Base-by-base conservation (phyloP, 1,140 invertebrate species). In the Ips typographus region DNA sequence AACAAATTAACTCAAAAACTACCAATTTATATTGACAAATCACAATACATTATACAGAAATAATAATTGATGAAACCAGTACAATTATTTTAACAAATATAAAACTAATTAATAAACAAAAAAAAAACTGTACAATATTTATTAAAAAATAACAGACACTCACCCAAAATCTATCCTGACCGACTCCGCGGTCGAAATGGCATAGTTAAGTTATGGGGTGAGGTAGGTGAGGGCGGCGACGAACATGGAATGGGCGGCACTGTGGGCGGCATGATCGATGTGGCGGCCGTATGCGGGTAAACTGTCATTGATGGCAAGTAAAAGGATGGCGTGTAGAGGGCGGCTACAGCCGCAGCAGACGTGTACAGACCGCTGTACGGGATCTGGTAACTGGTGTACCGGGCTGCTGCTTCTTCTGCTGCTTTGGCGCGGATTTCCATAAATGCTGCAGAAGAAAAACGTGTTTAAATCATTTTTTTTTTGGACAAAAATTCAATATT, bases 401-500 rank as follows among this genome's bases (percentile, higher is more conserved):
- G 44, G 2, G 74, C 72, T 38, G 52, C 52, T 37, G 52, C 52
- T 71, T 74, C 73, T 22, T 73, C 73, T 1, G 75, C 75, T 51
- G 73, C 74, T 53, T 72, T 69, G 57, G 74, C 68, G 40, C 71
- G 72, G 40, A 75, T 59, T 65, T 75, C 75, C 68, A 72, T 52
- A 59, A 73, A 74, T 47, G 75, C 75, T 76, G 36, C 6, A 37
- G 40, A 63, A 39, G 36, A 42, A 55, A 55, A 47, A 47, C n/a
- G 44, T 55, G 37, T 22, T 55, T 55, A 22, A 4, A 37, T 55
- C 37, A 55, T 5, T 55, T 22, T 22, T 55, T 2, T 47, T 47
- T 4, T 47, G 4, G 52, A 6, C 7, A 5, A 55, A 36, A 55
- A 55, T 55, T 55, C 1, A 55, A 3, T 49, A 8, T 1, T 1